Conservation (phyloP, 1,140 invertebrate genomes). For the Thaumatotibia leucotreta region DNA sequence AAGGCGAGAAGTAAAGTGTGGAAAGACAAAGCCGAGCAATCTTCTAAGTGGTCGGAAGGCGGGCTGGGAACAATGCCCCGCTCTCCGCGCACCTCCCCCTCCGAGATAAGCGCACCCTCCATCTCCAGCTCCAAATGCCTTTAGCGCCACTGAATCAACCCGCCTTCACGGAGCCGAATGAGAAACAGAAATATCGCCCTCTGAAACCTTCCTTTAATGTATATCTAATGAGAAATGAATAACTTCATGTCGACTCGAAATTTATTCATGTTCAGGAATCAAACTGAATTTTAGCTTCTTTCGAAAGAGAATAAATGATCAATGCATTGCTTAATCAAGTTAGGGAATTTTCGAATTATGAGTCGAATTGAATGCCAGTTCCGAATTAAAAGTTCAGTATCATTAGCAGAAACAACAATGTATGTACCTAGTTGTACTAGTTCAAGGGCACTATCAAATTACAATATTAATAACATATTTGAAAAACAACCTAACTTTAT, state of each 20-base stretch:
- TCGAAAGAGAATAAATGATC: conserved; percentile 26
- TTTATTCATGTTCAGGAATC: conserved; percentile 27
- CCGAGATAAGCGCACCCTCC: conserved; percentile 52
- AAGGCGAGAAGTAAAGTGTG: conserved; percentile 40
- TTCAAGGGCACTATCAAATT: too few species aligned
- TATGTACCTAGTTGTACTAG: too few species aligned
- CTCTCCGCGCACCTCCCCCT: background rate
- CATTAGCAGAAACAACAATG: background rate
- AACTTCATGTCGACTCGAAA: conserved; percentile 29
- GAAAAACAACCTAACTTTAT: too few species aligned
- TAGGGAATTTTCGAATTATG: background rate
- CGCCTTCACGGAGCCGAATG: conserved; percentile 30
- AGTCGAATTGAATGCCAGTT: background rate
- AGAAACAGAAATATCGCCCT: conserved; percentile 41
- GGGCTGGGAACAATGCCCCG: conserved; percentile 42
- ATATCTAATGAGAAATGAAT: conserved; percentile 43
- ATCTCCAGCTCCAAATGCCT: conserved; percentile 49
- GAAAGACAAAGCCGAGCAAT: conserved; percentile 59
- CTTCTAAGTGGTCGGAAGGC: conserved; percentile 64
- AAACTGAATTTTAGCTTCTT: conserved; percentile 33
- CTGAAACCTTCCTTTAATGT: conserved; percentile 34
- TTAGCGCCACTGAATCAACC: conserved; percentile 39
- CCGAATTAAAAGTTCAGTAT: background rate
- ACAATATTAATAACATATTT: too few species aligned
- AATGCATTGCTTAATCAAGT: background rate